Evolutionary conservation across 2,113 vertebrate species (phyloP), one percentile per base, ranked within the genome.

Genomic region (Cariama cristata): DNA sequence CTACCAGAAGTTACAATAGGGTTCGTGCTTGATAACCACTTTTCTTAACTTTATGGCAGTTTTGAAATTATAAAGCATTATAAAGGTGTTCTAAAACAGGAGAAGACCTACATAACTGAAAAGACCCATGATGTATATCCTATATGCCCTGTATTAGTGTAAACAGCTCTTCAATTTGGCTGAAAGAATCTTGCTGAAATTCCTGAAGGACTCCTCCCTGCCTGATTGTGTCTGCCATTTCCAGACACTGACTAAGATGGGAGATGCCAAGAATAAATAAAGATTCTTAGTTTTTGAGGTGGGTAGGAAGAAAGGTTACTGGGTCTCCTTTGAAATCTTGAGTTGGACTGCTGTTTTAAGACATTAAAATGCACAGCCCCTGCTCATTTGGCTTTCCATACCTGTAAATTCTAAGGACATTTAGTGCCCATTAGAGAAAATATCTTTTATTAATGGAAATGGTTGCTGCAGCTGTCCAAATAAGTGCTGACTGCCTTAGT

Each of bases 151-250:
- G 14, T 50, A 5, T 38, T 40, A 38, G 50, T 1, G 0, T 32
- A 45, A 30, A 8, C 0, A 0, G 27, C 14, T 30, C 33, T 77
- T 58, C 27, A 11, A n/a, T 38, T 55, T 0, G 3, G n/a, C 26
- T 52, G 53, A 45, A 53, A 47, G 14, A 17, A 49, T 45, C 11
- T 26, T 62, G 40, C 44, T 82, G 73, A 47, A 53, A 38, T 38
- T 60, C 35, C 52, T 47, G 79, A 79, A 66, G 53, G 45, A 28
- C 6, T 19, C 19, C 28, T 35, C 63, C 20, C n/a, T 80, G 35
- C 21, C 22, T 38, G 14, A 17, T 71, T 33, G 11, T 15, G 21
- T 50, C 38, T 75, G n/a, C 53, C 38, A 40, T 40, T 33, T 68
- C 55, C 59, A 76, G 44, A 24, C 22, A 4, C 67, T 45, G n/a